Evolutionary conservation across 2,113 vertebrate genomes (phyloP).

Genomic region (human (Homo sapiens)): GRCh38 chr3:193234501-193235000

Average conservation of each 20-base stretch:
- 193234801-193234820: background rate
- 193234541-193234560: background rate
- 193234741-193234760: background rate
- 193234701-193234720: background rate
- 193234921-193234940: background rate
- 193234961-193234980: background rate
- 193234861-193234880: background rate
- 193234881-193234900: background rate
- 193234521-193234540: background rate
- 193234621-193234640: background rate
- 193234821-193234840: background rate
- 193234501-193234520: background rate
- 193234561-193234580: background rate
- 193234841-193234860: background rate
- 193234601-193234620: background rate
- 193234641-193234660: background rate
- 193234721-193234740: background rate
- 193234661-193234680: background rate
- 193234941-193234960: background rate
- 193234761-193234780: background rate
- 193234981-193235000: background rate
- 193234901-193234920: background rate
- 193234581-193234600: background rate
- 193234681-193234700: background rate
- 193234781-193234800: background rate